These are phyloP conservation scores for Notarius lentiginosus DNA, from an alignment of 2,113 vertebrate species.

Conservation along the genomic window DNA sequence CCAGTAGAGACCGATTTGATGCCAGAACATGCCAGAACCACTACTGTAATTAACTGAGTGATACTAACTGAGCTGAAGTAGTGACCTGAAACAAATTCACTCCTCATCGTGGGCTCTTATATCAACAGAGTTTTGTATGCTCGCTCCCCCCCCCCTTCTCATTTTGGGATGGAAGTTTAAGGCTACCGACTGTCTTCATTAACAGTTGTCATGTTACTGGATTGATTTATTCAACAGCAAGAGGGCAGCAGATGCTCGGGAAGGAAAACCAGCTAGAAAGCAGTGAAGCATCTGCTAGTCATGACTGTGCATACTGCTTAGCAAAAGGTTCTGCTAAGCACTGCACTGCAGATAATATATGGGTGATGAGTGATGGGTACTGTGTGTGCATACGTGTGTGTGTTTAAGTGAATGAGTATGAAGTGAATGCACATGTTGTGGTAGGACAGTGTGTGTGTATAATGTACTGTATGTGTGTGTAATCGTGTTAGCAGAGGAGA, in stretches of 20 bases:
- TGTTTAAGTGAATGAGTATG: background rate
- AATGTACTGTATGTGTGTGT: background rate
- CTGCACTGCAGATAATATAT: constrained; percentile 27
- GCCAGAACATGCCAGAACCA: background rate
- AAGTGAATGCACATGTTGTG: background rate
- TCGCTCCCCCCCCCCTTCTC: background rate
- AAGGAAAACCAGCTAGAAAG: constrained; percentile 1
- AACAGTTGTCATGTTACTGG: constrained; percentile 14
- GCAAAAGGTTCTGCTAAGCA: constrained; percentile 11
- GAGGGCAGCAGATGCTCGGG: constrained; percentile 58
- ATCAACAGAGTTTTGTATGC: background rate
- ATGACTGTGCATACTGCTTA: constrained; percentile 34
- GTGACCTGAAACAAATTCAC: background rate
- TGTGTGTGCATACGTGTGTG: constrained; percentile 5
- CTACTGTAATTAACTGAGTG: background rate
- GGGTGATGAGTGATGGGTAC: background rate
- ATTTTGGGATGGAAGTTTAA: background rate
- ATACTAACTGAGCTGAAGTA: background rate
- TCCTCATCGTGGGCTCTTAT: background rate
- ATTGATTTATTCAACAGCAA: constrained; percentile 49
- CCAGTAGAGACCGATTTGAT: background rate
- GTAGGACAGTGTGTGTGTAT: constrained; percentile 11
- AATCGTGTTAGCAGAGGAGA: constrained; percentile 15
- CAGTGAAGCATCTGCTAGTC: constrained; percentile 46
- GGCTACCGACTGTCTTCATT: constrained; percentile 11